These are phyloP conservation scores for Strix uralensis DNA, from an alignment of 2,113 vertebrate species.

Conservation along the genomic window DNA sequence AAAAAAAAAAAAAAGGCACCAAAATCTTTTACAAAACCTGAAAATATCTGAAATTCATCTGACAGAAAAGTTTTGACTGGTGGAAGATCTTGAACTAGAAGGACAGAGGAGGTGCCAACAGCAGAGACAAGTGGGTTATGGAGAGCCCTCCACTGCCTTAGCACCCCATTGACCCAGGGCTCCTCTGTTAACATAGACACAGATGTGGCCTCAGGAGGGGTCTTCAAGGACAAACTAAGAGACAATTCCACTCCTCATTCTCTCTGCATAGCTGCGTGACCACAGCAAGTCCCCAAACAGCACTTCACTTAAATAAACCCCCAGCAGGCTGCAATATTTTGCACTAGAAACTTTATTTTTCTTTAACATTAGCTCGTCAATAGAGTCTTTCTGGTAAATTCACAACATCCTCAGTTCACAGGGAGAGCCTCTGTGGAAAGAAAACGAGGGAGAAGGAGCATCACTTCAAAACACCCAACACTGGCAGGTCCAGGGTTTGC, in stretches of 20 bases:
- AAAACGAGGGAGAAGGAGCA: background rate
- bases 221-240: background rate
- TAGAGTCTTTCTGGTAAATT: background rate
- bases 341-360: background rate
- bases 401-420: background rate
- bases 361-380: background rate
- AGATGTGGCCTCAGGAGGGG: background rate
- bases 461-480: background rate
- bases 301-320: background rate
- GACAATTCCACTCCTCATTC: background rate
- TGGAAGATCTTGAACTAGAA: background rate
- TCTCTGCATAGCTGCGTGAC: background rate
- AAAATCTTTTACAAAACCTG: background rate
- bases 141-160: background rate
- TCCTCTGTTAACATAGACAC: accelerated
- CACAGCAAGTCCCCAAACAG: background rate
- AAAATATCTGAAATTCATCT: background rate
- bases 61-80: background rate
- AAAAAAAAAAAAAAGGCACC: background rate
- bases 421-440: background rate
- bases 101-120: background rate
- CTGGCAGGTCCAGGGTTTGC: background rate
- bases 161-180: background rate
- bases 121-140: background rate
- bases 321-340: background rate